Percentiles rank a stretch among this genome's conserved stretches.
Conservation (phyloP, 2,797 vertebrate species). For the Centroberyx gerrardi region DNA sequence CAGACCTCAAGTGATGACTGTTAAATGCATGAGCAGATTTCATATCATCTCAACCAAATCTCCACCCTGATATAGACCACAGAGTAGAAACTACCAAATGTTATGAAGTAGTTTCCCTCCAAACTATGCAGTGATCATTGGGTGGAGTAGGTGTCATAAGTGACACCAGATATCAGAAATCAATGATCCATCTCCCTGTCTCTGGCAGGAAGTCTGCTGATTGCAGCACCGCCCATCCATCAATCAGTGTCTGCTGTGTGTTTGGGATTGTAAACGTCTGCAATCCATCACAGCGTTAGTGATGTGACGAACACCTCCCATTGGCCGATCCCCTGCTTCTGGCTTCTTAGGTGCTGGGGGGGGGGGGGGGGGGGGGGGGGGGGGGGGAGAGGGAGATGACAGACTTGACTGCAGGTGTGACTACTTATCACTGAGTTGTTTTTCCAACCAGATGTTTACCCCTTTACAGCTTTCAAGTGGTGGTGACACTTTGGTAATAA, state of each 20-base stretch:
- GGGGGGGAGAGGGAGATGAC: not conserved
- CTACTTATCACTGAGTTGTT: too few species aligned
- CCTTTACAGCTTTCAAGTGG: too few species aligned
- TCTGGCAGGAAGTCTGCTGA: not conserved
- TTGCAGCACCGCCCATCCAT: not conserved
- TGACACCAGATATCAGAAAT: constrained; percentile 9
- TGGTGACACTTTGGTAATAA: not conserved
- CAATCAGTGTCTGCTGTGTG: not conserved
- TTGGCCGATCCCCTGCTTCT: not conserved
- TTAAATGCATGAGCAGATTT: not conserved
- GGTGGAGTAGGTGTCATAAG: not conserved
- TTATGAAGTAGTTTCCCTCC: not conserved
- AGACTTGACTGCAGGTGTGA: constrained; percentile 1
- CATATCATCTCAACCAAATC: not conserved
- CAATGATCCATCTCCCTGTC: constrained; percentile 1
- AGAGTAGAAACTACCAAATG: not conserved
- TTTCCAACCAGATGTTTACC: too few species aligned
- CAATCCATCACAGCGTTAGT: not conserved
- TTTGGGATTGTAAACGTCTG: not conserved
- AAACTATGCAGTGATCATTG: not conserved
- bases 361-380: too few species aligned
- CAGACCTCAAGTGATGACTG: not conserved
- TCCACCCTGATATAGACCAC: not conserved
- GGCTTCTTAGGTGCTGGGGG: not conserved
- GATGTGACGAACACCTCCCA: not conserved